Evolutionary conservation across 1,140 invertebrate species (phyloP), one percentile per base, ranked within the genome.

Genomic region (Drosophila ananassae): DNA sequence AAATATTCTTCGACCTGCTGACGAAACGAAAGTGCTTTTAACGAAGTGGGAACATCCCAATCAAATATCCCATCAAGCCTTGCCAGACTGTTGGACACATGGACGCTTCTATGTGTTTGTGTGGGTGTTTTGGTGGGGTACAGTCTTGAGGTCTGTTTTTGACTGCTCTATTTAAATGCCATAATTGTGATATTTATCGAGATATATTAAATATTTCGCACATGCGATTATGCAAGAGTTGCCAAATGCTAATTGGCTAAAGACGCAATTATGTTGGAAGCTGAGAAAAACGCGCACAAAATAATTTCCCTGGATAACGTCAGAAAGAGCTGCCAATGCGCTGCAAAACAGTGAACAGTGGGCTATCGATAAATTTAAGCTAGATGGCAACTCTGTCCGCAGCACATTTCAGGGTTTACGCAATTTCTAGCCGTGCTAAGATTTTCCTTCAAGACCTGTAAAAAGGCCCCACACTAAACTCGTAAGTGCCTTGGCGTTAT

Each of bases 381-480:
- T 1, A 39, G 52, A 22, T 69, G 67, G 25, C 64, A 71, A 25
- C 34, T 57, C 66, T 53, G 32, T 21, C 13, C 13, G 48, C 72
- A 89, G 71, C 82, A 79, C 82, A 87, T 82, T 87, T 82, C 64
- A 44, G 73, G 82, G 82, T 87, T 87, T 89, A 87, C 83, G 83
- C 82, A 87, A 87, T 87, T 84, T 71, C 62, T 59, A 57, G 57
- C 63, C 52, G 22, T 68, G 51, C 54, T 9, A 52, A 63, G 34
- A 67, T 55, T 74, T 74, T 74, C 37, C 63, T 74, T 24, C 28
- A 13, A 32, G 25, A 50, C 17, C 46, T 24, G 32, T 28, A 13
- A 74, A 64, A 71, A 71, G 58, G 56, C 47, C 41, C 50, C 25
- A 48, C 39, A 51, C 56, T 24, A 21, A 25, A 25, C 46, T 64